Evolutionary conservation across 1,140 invertebrate species (phyloP), one percentile per base, ranked within the genome.

Genomic region (Atta colombica): DNA sequence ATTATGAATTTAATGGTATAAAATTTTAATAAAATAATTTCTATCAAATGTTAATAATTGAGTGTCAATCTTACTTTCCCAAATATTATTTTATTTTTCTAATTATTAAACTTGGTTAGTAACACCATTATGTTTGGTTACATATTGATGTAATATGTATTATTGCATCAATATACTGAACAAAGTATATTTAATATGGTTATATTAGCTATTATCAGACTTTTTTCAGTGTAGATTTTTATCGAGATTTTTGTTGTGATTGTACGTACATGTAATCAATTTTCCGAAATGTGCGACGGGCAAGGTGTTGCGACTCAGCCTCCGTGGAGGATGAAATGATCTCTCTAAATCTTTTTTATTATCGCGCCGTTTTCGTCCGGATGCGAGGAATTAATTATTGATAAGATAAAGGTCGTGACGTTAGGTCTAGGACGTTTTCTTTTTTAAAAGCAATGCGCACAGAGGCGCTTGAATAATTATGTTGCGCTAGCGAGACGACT

Each of bases 401-500:
- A 61, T 61, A 69, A 7, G 63, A 35, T 51, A 10, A 21, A 35
- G 31, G 2, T 60, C n/a, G 78, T 63, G 3, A 18, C 6, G 35
- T 81, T 60, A 58, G 21, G 5, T 60, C 16, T 77, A 39, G 68
- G 8, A 45, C 18, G 14, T 51, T 51, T 28, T 14, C 16, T 58
- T 58, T 68, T n/a, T 81, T 58, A 6, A 28, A 66, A 18, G 39
- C 35, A 55, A 77, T 77, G 45, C 51, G 25, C 61, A 35, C 14
- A 39, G 77, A 69, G 66, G 55, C 53, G 35, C 53, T 35, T 39
- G 77, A 81, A 81, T 71, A 81, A 71, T 81, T 81, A 58, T 55
- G 21, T 71, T 35, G 65, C 14, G 45, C 49, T 58, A 63, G 60
- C 74, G 21, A 51, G 4, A 45, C 39, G 21, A 77, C 10, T 49